phyloP scores from a whole-genome alignment of 2,888 invertebrate species.

The Chironomus riparius region DNA sequence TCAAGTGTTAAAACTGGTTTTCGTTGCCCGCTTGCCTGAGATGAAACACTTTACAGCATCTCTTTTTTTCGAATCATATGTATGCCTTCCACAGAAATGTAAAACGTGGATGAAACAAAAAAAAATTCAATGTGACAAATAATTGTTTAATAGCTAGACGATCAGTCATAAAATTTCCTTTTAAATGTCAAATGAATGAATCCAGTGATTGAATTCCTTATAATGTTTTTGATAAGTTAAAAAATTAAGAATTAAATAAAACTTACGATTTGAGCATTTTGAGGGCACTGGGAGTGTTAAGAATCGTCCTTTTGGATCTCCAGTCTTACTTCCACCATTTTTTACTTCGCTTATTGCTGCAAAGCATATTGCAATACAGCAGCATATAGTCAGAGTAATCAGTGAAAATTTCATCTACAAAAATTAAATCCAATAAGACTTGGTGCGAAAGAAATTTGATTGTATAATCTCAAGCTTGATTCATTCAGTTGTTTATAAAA shows the following conservation, averaged over 20 bases:
- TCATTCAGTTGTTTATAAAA: not conserved
- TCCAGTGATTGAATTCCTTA: not conserved
- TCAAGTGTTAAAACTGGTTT: not conserved
- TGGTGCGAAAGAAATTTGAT: not conserved
- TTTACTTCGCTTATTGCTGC: conserved; percentile 42
- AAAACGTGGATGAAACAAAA: too few species aligned
- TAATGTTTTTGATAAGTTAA: not conserved
- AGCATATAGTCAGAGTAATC: conserved; percentile 49
- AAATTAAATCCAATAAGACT: conserved; percentile 10
- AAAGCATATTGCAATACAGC: conserved; percentile 48
- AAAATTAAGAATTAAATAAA: conserved; percentile 2
- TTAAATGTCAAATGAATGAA: not conserved
- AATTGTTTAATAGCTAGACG: not conserved
- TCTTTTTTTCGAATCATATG: too few species aligned
- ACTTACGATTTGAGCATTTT: conserved; percentile 81
- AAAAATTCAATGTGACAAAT: too few species aligned
- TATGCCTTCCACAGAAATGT: too few species aligned
- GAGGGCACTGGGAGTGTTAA: conserved; percentile 69
- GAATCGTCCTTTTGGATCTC: conserved; percentile 53
- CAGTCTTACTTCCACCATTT: not conserved
- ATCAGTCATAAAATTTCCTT: not conserved
- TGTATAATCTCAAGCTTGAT: not conserved
- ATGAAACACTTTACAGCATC: too few species aligned
- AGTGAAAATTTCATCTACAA: conserved; percentile 64
- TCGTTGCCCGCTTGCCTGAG: not conserved